Conservation (phyloP, 2,888 invertebrate genomes). For the Nephrotoma guestfalica region DNA sequence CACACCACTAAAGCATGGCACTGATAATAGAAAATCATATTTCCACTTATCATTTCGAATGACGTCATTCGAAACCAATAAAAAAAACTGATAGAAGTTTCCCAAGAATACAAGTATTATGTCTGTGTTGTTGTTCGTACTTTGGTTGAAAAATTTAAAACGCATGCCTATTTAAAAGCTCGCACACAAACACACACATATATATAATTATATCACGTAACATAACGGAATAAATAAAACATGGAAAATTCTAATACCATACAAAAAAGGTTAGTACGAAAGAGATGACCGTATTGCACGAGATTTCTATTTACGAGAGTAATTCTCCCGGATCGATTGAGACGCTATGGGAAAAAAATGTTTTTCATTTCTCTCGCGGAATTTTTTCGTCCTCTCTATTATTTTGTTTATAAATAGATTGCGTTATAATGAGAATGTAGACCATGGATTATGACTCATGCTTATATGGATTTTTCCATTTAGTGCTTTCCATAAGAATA, state of each 20-base stretch:
- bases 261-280: not conserved
- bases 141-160: not conserved
- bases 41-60: not conserved
- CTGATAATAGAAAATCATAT: not conserved
- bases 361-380: not conserved
- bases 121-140: not conserved
- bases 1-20: not conserved
- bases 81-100: not conserved
- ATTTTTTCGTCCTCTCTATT: not conserved
- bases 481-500: not conserved
- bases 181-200: not conserved
- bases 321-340: conserved; percentile 3
- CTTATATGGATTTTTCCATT: not conserved
- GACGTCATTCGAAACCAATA: conserved; percentile 3
- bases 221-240: not conserved
- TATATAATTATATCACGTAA: not conserved
- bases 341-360: conserved; percentile 3
- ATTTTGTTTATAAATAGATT: not conserved
- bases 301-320: not conserved
- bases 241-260: not conserved
- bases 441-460: conserved; percentile 1
- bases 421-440: not conserved
- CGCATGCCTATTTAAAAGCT: not conserved
- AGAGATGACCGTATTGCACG: not conserved
- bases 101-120: not conserved